Conservation (phyloP, 1,140 invertebrate species). For the Argopecten irradians region DNA sequence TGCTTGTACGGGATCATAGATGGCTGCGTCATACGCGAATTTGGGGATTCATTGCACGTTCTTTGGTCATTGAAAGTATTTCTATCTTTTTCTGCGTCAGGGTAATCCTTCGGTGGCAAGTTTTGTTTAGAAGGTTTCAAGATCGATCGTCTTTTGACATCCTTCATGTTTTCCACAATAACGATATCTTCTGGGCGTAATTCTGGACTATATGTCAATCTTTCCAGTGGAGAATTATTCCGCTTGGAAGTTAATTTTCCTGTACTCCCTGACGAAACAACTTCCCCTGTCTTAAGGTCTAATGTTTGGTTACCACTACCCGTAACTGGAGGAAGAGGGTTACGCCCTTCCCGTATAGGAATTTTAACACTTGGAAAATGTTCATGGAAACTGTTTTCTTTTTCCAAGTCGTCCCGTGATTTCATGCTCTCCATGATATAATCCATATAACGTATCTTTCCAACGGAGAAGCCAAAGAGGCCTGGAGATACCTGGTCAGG, state of each 20-base stretch:
- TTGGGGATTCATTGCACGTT: neutral
- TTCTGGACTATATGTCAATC: neutral
- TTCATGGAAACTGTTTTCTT: neutral
- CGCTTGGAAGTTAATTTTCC: neutral
- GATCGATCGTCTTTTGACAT: neutral
- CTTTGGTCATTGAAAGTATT: neutral
- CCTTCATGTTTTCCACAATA: neutral
- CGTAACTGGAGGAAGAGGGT: neutral
- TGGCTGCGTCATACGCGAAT: neutral
- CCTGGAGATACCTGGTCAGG: neutral
- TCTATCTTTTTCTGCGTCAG: neutral
- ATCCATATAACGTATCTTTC: slow-evolving; percentile 34
- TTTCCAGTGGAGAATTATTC: neutral
- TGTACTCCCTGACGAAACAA: neutral
- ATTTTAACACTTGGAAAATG: neutral
- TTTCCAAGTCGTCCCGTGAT: neutral
- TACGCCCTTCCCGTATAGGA: neutral
- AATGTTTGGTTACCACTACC: slow-evolving; percentile 24
- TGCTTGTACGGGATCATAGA: slow-evolving; percentile 25
- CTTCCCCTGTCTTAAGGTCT: slow-evolving; percentile 12
- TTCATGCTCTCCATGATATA: slow-evolving; percentile 19
- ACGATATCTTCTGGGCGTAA: neutral
- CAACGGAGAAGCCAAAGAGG: slow-evolving; percentile 33
- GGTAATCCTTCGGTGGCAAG: neutral
- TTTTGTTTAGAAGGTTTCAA: neutral